Conservation (phyloP, 2,797 vertebrate species). For the Oreochromis grahami region DNA sequence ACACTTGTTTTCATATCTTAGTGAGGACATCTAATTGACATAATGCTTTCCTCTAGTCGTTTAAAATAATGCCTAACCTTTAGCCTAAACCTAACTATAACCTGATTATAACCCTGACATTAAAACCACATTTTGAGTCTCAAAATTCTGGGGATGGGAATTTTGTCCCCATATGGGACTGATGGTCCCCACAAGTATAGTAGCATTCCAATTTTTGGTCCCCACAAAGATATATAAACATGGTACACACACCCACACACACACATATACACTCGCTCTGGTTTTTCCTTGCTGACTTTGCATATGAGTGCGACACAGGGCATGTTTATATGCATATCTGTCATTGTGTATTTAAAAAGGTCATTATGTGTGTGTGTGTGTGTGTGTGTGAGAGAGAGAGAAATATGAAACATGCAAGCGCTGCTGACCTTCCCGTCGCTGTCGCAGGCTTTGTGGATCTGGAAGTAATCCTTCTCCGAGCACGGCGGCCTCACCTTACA, state of each 20-base stretch:
- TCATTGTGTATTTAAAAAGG: neutral
- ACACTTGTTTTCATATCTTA: neutral
- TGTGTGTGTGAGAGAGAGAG: neutral
- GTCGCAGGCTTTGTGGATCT: constrained; percentile 92
- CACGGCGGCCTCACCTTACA: constrained; percentile 86
- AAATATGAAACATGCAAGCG: neutral
- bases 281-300: neutral
- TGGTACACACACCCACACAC: neutral
- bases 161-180: neutral
- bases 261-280: neutral
- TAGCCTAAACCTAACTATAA: neutral
- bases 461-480: constrained; percentile 89
- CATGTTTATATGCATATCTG: neutral
- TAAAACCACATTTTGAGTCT: neutral
- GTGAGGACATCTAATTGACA: neutral
- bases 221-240: neutral
- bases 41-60: neutral
- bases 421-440: constrained; percentile 88
- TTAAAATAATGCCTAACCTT: neutral
- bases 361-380: neutral
- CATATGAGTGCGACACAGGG: neutral
- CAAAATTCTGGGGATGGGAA: neutral
- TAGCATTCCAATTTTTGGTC: neutral
- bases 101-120: neutral
- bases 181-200: neutral